Conservation (phyloP, 1,140 invertebrate species). For the Cephus cinctus region DNA sequence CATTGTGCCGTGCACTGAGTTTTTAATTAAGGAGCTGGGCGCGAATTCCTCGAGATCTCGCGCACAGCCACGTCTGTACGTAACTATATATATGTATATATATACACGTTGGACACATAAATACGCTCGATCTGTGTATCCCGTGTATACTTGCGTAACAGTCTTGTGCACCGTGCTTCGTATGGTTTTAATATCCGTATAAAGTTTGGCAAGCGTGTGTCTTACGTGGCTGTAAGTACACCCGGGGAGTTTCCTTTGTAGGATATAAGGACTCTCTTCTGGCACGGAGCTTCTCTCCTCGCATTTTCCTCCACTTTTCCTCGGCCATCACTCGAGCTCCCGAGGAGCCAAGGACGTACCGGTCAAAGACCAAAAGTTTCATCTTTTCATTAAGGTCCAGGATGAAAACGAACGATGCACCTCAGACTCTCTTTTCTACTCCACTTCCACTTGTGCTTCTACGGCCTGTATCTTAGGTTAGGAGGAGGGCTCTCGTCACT, state of each 20-base stretch:
- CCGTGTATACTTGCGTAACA: neutral
- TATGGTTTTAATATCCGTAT: neutral
- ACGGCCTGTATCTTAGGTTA: no score
- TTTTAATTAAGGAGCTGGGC: slow-evolving; percentile 41
- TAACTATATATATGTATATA: slow-evolving; percentile 11
- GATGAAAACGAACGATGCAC: no score
- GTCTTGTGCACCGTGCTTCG: neutral
- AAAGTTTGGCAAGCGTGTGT: neutral
- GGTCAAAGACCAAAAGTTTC: slow-evolving; percentile 43
- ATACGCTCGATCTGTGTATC: neutral
- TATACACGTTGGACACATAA: neutral
- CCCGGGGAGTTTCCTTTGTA: neutral
- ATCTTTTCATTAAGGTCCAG: slow-evolving; percentile 46
- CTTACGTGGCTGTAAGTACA: neutral
- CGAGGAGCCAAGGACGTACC: no score
- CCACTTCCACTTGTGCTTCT: no score
- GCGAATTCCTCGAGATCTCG: slow-evolving; percentile 34
- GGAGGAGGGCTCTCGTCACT: no score
- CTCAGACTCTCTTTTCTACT: no score
- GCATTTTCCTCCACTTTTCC: neutral
- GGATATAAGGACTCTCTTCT: neutral
- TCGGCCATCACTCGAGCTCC: no score
- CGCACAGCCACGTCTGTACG: neutral
- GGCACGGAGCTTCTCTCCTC: no score
- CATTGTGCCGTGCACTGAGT: slow-evolving; percentile 40